Evolutionary conservation across 2,888 invertebrate species (phyloP), one percentile per base, ranked within the genome.

Genomic region (Agelastica alni): DNA sequence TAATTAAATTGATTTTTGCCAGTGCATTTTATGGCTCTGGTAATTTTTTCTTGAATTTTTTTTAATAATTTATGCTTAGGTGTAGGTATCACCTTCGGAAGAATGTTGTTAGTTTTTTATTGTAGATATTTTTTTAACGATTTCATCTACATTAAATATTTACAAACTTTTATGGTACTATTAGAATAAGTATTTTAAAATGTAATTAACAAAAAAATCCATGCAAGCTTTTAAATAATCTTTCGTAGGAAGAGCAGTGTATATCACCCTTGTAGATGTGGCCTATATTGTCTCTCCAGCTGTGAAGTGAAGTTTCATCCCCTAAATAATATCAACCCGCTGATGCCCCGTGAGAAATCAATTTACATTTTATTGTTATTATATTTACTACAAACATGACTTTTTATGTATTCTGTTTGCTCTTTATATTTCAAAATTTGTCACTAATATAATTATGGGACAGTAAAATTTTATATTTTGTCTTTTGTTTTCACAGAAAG

Each of bases 341-440:
- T 69, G 47, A 39, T 39, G 70, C 72, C 74, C 74, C 74, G 71
- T 74, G 75, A 74, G 74, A 75, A 74, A 75, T 75, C 75, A 75
- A 75, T 75, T 75, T 73, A 64, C 68, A 71, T 73, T 75, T 75
- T 75, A 75, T 75, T 75, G 73, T 73, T 75, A 74, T 75, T 74
- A 73, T 73, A 74, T 75, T 73, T 74, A 75, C 73, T 74, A 64
- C 68, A 72, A 74, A 72, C 70, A 72, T 66, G 70, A 63, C 65
- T 67, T 67, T 68, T 72, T 69, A 68, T 67, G 67, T 68, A 63
- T 60, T 61, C 62, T 59, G 60, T 58, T 65, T 62, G 64, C 56
- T 62, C 59, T 66, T 59, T 56, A 64, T 66, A 67, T 67, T 65
- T 67, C 61, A 65, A 57, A 64, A 66, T 67, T 65, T 67, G 63